Evolutionary conservation across 1,140 invertebrate species (phyloP).

Genomic region (Aphaenogaster ashmeadi): DNA sequence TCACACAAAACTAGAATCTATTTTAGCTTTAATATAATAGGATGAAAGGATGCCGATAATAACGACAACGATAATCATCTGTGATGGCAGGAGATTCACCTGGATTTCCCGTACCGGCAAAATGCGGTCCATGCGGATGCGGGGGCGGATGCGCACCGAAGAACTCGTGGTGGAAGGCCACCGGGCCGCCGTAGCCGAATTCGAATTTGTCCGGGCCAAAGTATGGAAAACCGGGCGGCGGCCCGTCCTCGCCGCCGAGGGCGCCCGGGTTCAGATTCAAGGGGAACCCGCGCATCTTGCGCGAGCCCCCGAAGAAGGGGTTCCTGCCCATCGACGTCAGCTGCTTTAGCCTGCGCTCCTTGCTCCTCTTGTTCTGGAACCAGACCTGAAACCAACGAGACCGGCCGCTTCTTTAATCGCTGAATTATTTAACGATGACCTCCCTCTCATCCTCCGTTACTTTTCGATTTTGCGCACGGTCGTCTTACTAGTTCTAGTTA

Average conservation of each 20-base stretch:
- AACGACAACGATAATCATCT: background rate
- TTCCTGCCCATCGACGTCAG: conserved; percentile 96
- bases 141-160: conserved; percentile 91
- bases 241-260: conserved; percentile 91
- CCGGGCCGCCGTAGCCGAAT: conserved; percentile 94
- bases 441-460: no score
- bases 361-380: conserved; percentile 99
- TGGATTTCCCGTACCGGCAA: conserved; percentile 91
- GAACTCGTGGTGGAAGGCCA: conserved; percentile 96
- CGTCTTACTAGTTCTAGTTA: background rate
- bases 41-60: background rate
- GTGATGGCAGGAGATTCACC: conserved; percentile 78
- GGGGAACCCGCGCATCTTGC: conserved; percentile 96
- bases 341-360: conserved; percentile 97
- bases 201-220: conserved; percentile 96
- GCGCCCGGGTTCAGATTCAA: conserved; percentile 95
- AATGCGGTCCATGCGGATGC: conserved; percentile 92
- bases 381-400: conserved; percentile 93
- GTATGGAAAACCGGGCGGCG: conserved; percentile 93
- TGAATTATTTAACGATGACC: conserved; percentile 50
- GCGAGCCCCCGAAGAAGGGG: conserved; percentile 95
- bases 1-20: background rate
- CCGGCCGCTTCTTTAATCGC: conserved; percentile 51
- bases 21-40: background rate
- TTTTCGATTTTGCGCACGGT: background rate